Evolutionary conservation across 2,797 vertebrate species (phyloP).

Genomic region (Coregonus suidteri): DNA sequence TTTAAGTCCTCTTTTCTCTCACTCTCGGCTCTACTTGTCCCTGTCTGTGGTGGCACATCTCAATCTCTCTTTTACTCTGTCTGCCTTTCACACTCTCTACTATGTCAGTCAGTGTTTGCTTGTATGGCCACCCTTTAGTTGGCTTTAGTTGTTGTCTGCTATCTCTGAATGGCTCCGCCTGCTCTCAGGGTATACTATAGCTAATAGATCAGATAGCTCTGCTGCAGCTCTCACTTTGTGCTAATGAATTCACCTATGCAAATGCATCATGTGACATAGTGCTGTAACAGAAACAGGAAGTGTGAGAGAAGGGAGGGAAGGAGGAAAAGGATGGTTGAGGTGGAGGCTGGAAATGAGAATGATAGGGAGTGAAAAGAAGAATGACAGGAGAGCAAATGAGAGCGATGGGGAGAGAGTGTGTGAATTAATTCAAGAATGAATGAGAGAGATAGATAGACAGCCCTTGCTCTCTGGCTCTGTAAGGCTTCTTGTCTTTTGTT

Average conservation of each 20-base stretch:
- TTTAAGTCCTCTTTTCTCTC: slow-evolving; percentile 8
- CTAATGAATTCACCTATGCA: neutral
- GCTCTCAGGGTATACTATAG: neutral
- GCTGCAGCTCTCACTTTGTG: neutral
- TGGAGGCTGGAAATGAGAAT: neutral
- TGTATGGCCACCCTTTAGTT: neutral
- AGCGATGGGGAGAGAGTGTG: neutral
- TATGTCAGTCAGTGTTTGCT: neutral
- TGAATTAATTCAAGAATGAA: no score
- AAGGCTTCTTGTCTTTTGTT: neutral
- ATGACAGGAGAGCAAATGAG: neutral
- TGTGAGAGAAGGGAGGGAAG: neutral
- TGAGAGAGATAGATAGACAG: no score
- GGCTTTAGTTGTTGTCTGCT: neutral
- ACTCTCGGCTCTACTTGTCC: slow-evolving; percentile 2
- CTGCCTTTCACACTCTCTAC: neutral
- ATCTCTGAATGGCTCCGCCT: neutral
- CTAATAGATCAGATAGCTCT: no score
- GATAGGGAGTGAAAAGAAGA: neutral
- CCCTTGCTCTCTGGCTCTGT: slow-evolving; percentile 8
- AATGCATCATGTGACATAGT: neutral
- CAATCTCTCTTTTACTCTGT: slow-evolving; percentile 17
- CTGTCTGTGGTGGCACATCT: neutral
- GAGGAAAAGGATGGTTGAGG: no score
- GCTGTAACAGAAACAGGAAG: slow-evolving; percentile 5